These are phyloP conservation scores for Erinaceus europaeus DNA, from an alignment of 2,113 vertebrate genomes.

Conservation along the genomic window DNA sequence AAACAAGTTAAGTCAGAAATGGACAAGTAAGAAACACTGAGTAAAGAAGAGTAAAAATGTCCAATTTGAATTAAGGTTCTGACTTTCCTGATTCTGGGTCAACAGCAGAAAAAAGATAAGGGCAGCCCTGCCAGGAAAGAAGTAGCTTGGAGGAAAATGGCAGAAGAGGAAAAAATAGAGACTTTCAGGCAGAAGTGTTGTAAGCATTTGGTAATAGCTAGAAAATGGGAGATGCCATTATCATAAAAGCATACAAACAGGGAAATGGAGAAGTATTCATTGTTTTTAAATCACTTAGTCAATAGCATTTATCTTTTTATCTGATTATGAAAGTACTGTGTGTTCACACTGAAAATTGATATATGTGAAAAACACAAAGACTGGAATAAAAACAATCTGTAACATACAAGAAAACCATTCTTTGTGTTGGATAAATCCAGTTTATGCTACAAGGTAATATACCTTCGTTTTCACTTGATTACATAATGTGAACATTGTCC, in stretches of 20 bases:
- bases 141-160: not conserved
- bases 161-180: not conserved
- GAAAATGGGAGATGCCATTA: slow-evolving; percentile 20
- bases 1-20: not conserved
- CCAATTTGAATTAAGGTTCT: not conserved
- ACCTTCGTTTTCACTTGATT: not conserved
- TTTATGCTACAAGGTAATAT: not conserved
- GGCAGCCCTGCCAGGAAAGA: rapidly evolving
- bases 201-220: not conserved
- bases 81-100: not conserved
- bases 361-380: slow-evolving; percentile 36
- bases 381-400: slow-evolving; percentile 22
- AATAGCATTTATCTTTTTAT: slow-evolving; percentile 39
- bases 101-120: not conserved
- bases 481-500: not conserved
- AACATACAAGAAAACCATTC: not conserved
- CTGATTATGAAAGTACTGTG: slow-evolving; percentile 20
- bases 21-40: not conserved
- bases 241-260: slow-evolving; percentile 41
- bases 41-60: not conserved
- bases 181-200: not conserved
- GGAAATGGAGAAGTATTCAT: not conserved
- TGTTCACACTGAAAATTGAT: not conserved
- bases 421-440: not conserved
- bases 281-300: slow-evolving; percentile 37